phyloP scores from a whole-genome alignment of 2,888 invertebrate genomes.

The Scrobipalpa costella region DNA sequence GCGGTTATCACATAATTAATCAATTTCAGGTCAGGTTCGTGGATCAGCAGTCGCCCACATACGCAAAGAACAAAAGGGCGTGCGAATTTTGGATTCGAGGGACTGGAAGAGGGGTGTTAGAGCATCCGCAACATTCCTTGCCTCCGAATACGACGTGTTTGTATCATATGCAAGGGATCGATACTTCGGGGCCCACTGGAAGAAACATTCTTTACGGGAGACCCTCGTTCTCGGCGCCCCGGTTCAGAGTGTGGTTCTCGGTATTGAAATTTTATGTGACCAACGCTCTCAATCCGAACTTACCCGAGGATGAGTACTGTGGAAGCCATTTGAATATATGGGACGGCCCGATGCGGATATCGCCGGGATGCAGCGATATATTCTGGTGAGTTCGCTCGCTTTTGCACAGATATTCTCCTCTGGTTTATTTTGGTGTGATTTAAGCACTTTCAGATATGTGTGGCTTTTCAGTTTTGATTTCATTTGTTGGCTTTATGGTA shows the following conservation, averaged over 20 bases:
- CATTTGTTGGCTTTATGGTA: not conserved
- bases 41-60: conserved; percentile 90
- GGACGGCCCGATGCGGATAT: conserved; percentile 90
- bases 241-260: conserved; percentile 92
- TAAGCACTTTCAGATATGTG: conserved; percentile 1
- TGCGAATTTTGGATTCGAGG: conserved; percentile 94
- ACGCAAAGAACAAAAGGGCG: conserved; percentile 90
- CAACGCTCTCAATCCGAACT: conserved; percentile 82
- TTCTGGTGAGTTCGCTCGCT: conserved; percentile 84
- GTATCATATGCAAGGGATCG: conserved; percentile 88
- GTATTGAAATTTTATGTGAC: conserved; percentile 92
- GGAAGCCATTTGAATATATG: conserved; percentile 92
- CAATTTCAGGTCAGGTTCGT: conserved; percentile 89
- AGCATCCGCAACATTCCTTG: conserved; percentile 92
- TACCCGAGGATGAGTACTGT: conserved; percentile 88
- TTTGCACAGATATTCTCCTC: conserved; percentile 15
- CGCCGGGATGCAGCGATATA: conserved; percentile 89
- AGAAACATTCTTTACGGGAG: conserved; percentile 78
- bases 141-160: conserved; percentile 94
- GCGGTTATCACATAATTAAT: conserved; percentile 51
- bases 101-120: conserved; percentile 88
- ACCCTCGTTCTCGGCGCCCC: conserved; percentile 82
- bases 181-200: conserved; percentile 81
- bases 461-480: conserved; percentile 17
- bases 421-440: conserved; percentile 19